These are phyloP conservation scores for Agrenia bidenticulata DNA, from an alignment of 2,888 invertebrate species.

Conservation along the genomic window DNA sequence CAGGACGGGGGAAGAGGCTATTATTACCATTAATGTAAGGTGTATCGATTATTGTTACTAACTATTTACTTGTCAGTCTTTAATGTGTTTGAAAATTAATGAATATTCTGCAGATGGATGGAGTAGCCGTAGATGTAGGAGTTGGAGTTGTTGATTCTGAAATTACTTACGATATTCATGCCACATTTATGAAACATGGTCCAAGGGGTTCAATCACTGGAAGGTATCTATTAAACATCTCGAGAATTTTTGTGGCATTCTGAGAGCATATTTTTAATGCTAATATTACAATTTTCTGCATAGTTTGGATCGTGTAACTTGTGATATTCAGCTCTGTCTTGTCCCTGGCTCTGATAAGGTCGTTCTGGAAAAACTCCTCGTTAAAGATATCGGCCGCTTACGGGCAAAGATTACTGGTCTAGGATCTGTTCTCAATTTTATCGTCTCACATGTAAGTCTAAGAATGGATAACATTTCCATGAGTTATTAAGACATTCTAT, in stretches of 20 bases:
- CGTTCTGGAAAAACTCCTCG: slow-evolving; percentile 35
- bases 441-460: slow-evolving; percentile 34
- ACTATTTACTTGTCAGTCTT: not conserved
- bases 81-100: not conserved
- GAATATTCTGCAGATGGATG: slow-evolving; percentile 27
- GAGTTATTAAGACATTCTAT: not conserved
- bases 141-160: slow-evolving; percentile 36
- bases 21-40: slow-evolving; percentile 34
- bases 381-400: slow-evolving; percentile 40
- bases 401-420: slow-evolving; percentile 38
- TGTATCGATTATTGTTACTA: no score
- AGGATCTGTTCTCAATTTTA: slow-evolving; percentile 38
- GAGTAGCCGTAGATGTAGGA: slow-evolving; percentile 38
- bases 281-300: no score
- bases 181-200: slow-evolving; percentile 44
- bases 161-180: slow-evolving; percentile 41
- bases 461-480: no score
- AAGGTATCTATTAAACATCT: no score
- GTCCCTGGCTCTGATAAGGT: slow-evolving; percentile 38
- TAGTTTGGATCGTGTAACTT: slow-evolving; percentile 34
- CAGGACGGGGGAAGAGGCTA: slow-evolving; percentile 43
- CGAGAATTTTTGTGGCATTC: not conserved
- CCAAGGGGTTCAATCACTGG: slow-evolving; percentile 35
- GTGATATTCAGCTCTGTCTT: slow-evolving; percentile 39
- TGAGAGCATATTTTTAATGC: not conserved